Conservation (phyloP, 2,888 invertebrate species). For the Aradus depressus region DNA sequence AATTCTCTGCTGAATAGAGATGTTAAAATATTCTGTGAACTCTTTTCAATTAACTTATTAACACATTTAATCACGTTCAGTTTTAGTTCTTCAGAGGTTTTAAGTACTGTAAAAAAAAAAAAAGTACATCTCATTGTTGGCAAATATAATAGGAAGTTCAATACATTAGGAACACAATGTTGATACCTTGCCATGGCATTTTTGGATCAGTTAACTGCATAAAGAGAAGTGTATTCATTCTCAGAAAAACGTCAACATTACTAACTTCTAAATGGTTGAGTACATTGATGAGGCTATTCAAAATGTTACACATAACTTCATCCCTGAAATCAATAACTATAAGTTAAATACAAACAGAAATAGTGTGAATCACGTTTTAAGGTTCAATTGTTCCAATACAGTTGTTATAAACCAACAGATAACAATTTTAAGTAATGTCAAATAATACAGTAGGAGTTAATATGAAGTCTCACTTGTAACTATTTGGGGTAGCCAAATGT, state of each 20-base stretch:
- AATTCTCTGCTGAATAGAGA: slow-evolving; percentile 46
- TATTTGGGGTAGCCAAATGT: not conserved
- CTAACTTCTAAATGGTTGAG: no score
- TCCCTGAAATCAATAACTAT: no score
- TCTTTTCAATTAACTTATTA: slow-evolving; percentile 41
- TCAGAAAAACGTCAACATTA: no score
- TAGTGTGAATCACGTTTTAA: no score
- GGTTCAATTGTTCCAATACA: no score
- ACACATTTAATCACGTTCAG: slow-evolving; percentile 46
- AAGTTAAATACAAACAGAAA: no score
- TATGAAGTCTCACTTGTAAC: not conserved
- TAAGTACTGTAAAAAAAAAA: slow-evolving; percentile 7
- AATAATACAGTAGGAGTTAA: not conserved
- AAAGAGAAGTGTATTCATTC: no score
- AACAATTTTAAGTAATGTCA: not conserved
- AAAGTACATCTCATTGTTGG: no score
- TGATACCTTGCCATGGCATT: not conserved
- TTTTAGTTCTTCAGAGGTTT: slow-evolving; percentile 51
- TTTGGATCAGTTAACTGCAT: not conserved
- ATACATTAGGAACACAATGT: not conserved
- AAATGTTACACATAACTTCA: no score
- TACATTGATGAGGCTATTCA: no score
- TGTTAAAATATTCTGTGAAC: slow-evolving; percentile 43
- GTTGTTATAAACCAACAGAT: no score
- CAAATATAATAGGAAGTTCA: not conserved